These are phyloP conservation scores for Cottus gobio DNA, from an alignment of 2,113 vertebrate genomes.

Conservation along the genomic window DNA sequence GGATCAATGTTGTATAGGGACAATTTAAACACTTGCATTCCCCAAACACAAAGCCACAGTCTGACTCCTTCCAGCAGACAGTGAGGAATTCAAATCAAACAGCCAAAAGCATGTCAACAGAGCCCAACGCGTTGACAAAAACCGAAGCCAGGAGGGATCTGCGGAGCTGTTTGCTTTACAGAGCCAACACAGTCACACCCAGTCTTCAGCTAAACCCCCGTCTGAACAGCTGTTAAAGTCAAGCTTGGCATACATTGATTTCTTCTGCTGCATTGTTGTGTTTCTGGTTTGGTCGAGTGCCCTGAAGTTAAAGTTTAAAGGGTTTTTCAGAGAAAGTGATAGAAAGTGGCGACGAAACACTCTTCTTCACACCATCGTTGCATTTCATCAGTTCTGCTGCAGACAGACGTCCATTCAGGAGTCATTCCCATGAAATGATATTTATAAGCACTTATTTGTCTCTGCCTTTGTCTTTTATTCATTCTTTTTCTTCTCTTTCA, in stretches of 20 bases:
- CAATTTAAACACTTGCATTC: slow-evolving; percentile 4
- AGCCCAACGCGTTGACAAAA: slow-evolving; percentile 28
- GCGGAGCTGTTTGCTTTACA: slow-evolving; percentile 14
- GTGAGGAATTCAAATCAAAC: slow-evolving; percentile 20
- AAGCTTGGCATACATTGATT: no score
- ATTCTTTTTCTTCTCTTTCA: background rate
- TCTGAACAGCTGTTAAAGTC: slow-evolving; percentile 8
- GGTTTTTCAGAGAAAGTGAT: background rate
- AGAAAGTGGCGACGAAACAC: background rate
- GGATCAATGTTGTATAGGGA: background rate
- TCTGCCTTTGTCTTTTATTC: background rate
- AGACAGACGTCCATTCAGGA: slow-evolving; percentile 62
- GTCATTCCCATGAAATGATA: slow-evolving; percentile 53
- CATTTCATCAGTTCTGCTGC: slow-evolving; percentile 37
- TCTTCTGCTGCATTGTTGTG: background rate
- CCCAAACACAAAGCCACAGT: background rate
- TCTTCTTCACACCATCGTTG: slow-evolving; percentile 19
- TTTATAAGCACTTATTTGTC: slow-evolving; percentile 11
- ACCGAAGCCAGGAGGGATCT: slow-evolving; percentile 25
- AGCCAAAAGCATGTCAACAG: slow-evolving; percentile 23
- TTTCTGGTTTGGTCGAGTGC: background rate
- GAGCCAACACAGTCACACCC: slow-evolving; percentile 11
- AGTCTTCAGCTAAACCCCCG: background rate
- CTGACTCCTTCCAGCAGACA: slow-evolving; percentile 7
- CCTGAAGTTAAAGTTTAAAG: background rate